Evolutionary conservation across 1,140 invertebrate species (phyloP).

Genomic region (Calephelis virginiensis): DNA sequence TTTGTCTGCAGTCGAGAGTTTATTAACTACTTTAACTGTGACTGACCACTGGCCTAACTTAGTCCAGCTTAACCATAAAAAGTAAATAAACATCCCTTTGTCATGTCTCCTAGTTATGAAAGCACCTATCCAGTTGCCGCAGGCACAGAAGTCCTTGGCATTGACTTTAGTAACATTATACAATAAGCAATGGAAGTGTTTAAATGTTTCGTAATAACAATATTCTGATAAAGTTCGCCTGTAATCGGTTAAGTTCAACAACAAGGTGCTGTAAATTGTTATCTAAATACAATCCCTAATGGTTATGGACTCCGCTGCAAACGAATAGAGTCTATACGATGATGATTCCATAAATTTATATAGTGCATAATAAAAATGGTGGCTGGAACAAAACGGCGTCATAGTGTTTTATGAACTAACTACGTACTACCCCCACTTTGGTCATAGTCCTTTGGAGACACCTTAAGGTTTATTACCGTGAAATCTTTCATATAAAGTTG

Average conservation of each 20-base stretch:
- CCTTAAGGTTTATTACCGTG: conserved; percentile 47
- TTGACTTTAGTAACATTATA: too few relatives aligned
- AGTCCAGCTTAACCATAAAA: too few relatives aligned
- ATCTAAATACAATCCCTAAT: conserved; percentile 67
- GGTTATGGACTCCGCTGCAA: conserved; percentile 65
- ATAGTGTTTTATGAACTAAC: conserved; percentile 60
- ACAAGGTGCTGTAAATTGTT: conserved; percentile 36
- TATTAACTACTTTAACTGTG: too few relatives aligned
- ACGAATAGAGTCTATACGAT: conserved; percentile 70
- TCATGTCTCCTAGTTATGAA: too few relatives aligned
- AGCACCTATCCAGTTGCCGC: too few relatives aligned
- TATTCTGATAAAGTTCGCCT: conserved; percentile 2
- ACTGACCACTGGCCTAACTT: too few relatives aligned
- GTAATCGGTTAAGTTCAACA: conserved; percentile 12
- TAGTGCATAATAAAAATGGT: conserved; percentile 72
- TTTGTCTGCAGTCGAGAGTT: too few relatives aligned
- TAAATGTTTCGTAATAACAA: conserved; percentile 6
- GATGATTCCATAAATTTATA: conserved; percentile 78
- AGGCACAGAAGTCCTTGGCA: too few relatives aligned
- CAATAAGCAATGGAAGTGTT: too few relatives aligned
- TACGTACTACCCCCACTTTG: conserved; percentile 37
- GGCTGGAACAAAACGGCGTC: conserved; percentile 66
- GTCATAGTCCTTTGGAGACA: conserved; percentile 44
- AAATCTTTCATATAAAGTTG: conserved; percentile 41
- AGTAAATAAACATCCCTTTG: too few relatives aligned